Evolutionary conservation across 2,888 invertebrate genomes (phyloP).

Genomic region (Ectemnius continuus): DNA sequence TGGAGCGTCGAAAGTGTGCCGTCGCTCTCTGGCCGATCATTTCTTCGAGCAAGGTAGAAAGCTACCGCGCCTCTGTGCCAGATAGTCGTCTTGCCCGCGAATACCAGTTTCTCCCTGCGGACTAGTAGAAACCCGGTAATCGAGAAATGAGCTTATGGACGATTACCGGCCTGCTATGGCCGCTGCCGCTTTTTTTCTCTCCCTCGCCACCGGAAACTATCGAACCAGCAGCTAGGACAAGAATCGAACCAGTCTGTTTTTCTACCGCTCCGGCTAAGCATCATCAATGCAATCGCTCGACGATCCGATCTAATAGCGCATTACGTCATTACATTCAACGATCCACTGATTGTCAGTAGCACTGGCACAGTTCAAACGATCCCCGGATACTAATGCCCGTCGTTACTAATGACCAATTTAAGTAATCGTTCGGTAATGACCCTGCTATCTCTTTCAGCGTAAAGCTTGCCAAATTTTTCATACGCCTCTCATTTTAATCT

Average conservation of each 20-base stretch:
- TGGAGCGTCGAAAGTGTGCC: not conserved
- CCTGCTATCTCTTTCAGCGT: not conserved
- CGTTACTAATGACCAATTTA: too few species aligned
- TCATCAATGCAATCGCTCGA: not conserved
- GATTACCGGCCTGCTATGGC: not conserved
- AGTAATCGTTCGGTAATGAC: too few species aligned
- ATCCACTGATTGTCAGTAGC: not conserved
- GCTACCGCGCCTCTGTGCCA: slow-evolving; percentile 9
- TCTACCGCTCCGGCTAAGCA: too few species aligned
- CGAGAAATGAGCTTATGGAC: not conserved
- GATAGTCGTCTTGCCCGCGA: not conserved
- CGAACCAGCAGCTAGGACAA: too few species aligned
- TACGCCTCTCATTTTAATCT: too few species aligned
- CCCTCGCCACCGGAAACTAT: too few species aligned
- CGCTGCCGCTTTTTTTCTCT: not conserved
- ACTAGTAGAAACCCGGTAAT: slow-evolving; percentile 10
- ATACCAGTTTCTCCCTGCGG: slow-evolving; percentile 1
- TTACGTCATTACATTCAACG: slow-evolving; percentile 3
- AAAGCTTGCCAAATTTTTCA: not conserved
- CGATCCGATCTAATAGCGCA: not conserved
- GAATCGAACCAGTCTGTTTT: too few species aligned
- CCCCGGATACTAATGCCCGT: too few species aligned
- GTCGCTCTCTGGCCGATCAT: not conserved
- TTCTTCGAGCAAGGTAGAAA: slow-evolving; percentile 5
- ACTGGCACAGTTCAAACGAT: not conserved